Evolutionary conservation across 2,113 vertebrate genomes (phyloP).

Genomic region (Mustela nigripes): DNA sequence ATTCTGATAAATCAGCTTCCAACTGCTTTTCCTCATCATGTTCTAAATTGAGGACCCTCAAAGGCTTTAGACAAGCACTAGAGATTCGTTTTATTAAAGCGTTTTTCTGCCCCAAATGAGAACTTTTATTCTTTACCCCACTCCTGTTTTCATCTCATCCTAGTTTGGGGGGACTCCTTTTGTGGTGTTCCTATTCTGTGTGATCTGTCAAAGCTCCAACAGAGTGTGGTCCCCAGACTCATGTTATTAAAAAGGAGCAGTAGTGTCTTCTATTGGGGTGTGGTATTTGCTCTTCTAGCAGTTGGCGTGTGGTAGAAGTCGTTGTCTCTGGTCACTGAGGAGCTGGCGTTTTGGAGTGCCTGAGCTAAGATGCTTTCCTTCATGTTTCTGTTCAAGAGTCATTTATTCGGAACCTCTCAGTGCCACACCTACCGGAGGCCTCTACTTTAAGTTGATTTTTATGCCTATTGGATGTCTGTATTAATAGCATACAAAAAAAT

Average conservation of each 20-base stretch:
- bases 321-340: neutral
- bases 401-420: neutral
- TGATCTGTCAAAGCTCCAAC: neutral
- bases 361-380: neutral
- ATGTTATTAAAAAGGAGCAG: neutral
- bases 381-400: neutral
- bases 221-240: neutral
- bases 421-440: neutral
- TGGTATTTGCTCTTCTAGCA: neutral
- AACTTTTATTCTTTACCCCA: neutral
- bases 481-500: neutral
- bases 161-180: neutral
- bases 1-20: neutral
- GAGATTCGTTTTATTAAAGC: neutral
- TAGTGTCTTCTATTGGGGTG: neutral
- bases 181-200: neutral
- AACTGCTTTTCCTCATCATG: neutral
- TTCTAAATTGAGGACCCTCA: neutral
- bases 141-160: neutral
- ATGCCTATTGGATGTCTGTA: neutral
- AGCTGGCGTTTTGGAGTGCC: neutral
- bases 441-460: neutral
- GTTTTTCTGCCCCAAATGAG: neutral
- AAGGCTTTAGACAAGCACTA: neutral
- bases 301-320: neutral